phyloP scores from a whole-genome alignment of 2,888 invertebrate species.

The Steinernema scapterisci region DNA sequence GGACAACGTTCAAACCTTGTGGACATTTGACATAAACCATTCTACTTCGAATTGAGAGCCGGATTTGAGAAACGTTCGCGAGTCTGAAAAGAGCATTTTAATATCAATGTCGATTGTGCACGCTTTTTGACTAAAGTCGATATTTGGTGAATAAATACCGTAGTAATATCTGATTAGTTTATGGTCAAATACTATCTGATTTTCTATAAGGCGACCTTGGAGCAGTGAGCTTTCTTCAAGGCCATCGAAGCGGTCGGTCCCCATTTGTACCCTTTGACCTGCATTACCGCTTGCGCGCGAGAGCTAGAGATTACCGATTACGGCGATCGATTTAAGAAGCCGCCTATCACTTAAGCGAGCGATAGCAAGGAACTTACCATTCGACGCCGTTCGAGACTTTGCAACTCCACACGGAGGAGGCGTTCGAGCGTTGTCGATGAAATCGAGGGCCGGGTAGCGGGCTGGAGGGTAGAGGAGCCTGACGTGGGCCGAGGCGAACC shows the following conservation, averaged over 20 bases:
- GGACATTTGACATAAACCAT: slow-evolving; percentile 92
- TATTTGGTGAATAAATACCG: neutral
- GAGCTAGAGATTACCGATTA: slow-evolving; percentile 18
- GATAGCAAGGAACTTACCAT: slow-evolving; percentile 36
- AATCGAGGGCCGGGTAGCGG: slow-evolving; percentile 80
- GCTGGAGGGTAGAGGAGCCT: slow-evolving; percentile 29
- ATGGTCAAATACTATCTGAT: slow-evolving; percentile 28
- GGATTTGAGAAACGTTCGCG: slow-evolving; percentile 67
- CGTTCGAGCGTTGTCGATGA: slow-evolving; percentile 86
- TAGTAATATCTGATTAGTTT: slow-evolving; percentile 15
- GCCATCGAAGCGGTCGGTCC: slow-evolving; percentile 10
- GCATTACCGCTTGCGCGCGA: slow-evolving; percentile 26
- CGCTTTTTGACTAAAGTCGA: too few relatives aligned
- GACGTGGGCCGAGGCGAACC: slow-evolving; percentile 11
- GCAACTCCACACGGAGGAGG: slow-evolving; percentile 93
- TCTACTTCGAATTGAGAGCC: slow-evolving; percentile 85
- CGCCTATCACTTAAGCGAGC: neutral
- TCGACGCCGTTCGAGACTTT: slow-evolving; percentile 72
- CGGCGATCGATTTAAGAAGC: slow-evolving; percentile 26
- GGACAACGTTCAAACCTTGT: slow-evolving; percentile 75
- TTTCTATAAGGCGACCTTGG: slow-evolving; percentile 10
- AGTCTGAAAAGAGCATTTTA: slow-evolving; percentile 35
- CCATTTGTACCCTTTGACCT: slow-evolving; percentile 33
- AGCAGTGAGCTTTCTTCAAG: slow-evolving; percentile 24
- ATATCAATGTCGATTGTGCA: neutral